Base-by-base conservation (phyloP, 2,888 invertebrate genomes). In the Trachelus troglodyta region DNA sequence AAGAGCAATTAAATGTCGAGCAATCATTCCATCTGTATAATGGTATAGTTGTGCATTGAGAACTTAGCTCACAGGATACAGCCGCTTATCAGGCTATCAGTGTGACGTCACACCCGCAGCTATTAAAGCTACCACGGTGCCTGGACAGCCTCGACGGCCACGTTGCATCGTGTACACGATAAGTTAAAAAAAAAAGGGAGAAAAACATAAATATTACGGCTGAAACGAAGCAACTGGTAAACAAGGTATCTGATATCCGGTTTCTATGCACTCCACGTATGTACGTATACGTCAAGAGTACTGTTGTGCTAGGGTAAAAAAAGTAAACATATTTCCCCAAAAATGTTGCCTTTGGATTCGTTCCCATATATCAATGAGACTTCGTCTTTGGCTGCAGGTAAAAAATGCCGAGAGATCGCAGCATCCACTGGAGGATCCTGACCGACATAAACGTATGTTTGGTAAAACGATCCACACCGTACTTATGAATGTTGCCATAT, bases 61-160 rank as follows among this genome's bases (percentile, higher is more conserved):
- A 71, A 71, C 71, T 15, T 71, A 71, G 79, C 83, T 82, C 80
- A 82, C 85, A 87, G 87, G 87, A 87, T 86, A 86, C 84, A 83
- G 80, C 80, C 87, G 85, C 82, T 87, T 86, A 87, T 82, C 82
- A 80, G 79, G 80, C 79, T 80, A 82, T 81, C 80, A 80, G 80
- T 81, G 75, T 78, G 75, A 73, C 78, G 76, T 78, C 78, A 78
- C 71, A 79, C 79, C 78, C 77, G 77, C 79, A 76, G 77, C 74
- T 78, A 78, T 81, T 79, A 79, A 78, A 74, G 75, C 73, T 76
- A 56, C 23, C 23, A 56, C 56, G 23, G 56, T 56, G 56, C 56
- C 56, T 56, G 56, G 56, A 56, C 23, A 56, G 9, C 23, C 23
- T 56, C 56, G 23, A 56, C 56, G 56, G 56, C 56, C 56, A 56